These are phyloP conservation scores for Sebastes fasciatus DNA, from an alignment of 2,113 vertebrate species.

Conservation along the genomic window DNA sequence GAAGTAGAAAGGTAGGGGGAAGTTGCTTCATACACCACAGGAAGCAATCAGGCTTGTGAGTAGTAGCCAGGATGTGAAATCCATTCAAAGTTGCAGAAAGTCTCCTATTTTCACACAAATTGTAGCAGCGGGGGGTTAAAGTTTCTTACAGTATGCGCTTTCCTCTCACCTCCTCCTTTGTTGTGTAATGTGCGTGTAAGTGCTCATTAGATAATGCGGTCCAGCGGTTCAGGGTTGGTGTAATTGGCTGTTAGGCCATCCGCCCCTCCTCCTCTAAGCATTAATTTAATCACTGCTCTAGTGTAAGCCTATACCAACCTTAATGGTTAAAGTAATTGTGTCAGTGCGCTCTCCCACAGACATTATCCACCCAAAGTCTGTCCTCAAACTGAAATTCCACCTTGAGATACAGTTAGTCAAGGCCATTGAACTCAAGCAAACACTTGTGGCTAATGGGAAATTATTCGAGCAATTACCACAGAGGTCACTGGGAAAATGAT, in stretches of 20 bases:
- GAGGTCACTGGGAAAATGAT: constrained; percentile 62
- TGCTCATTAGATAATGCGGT: constrained; percentile 76
- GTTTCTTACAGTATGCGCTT: constrained; percentile 32
- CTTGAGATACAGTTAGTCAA: constrained; percentile 70
- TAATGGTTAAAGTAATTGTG: constrained; percentile 77
- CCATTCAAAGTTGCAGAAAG: constrained; percentile 49
- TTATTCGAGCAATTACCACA: constrained; percentile 66
- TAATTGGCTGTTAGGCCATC: constrained; percentile 74
- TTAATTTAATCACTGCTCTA: constrained; percentile 76
- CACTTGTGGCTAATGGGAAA: constrained; percentile 74
- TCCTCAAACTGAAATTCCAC: constrained; percentile 69
- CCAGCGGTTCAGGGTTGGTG: constrained; percentile 60
- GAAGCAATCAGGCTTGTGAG: constrained; percentile 59
- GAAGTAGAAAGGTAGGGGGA: constrained; percentile 5
- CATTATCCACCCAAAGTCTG: constrained; percentile 57
- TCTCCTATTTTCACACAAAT: constrained; percentile 53
- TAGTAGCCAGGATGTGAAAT: constrained; percentile 40
- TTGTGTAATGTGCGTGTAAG: constrained; percentile 74
- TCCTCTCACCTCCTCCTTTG: constrained; percentile 51
- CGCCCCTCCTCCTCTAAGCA: constrained; percentile 64
- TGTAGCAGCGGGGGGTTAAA: constrained; percentile 32
- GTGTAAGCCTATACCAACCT: constrained; percentile 70
- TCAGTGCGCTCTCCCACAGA: constrained; percentile 66
- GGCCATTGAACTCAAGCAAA: constrained; percentile 68
- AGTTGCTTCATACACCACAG: constrained; percentile 55